Evolutionary conservation across 2,797 vertebrate species (phyloP), one percentile per base, ranked within the genome.

Genomic region (Artibeus jamaicensis): DNA sequence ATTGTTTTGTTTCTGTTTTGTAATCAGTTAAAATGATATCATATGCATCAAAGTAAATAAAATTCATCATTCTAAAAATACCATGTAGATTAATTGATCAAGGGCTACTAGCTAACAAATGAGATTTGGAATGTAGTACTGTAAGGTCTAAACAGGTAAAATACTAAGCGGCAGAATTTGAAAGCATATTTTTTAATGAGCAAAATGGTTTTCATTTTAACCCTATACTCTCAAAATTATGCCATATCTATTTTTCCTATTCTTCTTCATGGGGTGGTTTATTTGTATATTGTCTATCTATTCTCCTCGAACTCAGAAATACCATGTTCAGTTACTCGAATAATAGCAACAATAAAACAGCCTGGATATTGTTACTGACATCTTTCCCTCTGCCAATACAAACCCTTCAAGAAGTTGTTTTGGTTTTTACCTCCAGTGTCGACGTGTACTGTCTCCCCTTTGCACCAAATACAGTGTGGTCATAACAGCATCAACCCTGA

Each of bases 151-250:
- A 32, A 14, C 34, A 59, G 26, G 2, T 93, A 67, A 83, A 87
- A 85, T 91, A 42, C 22, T 81, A 90, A 67, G 29, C 55, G 7
- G 0, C 4, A 53, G 74, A 96, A 96, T 68, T 81, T 70, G 34
- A 76, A 91, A 68, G 11, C 39, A 81, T 95, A 22, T 96, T 95
- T 97, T 93, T 82, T 93, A 82, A 85, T 96, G 59, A 88, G 44
- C 94, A 68, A 97, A 95, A 91, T 89, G 29, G 16, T 34, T 73
- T 91, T 55, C 22, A 32, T 59, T 32, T 62, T 68, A 88, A 53
- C 4, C 15, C 19, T 50, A 0, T 24, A 46, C 10, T 71, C 15
- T 55, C 14, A 59, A 79, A 74, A n/a, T 53, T 42, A 34, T 46
- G 59, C 59, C 39, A 65, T 62, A 62, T 44, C 15, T 44, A 67